These are phyloP conservation scores for Diacarnus erythraeanus DNA, from an alignment of 37 sponge, comb jelly and placozoan genomes.

Conservation along the genomic window DNA sequence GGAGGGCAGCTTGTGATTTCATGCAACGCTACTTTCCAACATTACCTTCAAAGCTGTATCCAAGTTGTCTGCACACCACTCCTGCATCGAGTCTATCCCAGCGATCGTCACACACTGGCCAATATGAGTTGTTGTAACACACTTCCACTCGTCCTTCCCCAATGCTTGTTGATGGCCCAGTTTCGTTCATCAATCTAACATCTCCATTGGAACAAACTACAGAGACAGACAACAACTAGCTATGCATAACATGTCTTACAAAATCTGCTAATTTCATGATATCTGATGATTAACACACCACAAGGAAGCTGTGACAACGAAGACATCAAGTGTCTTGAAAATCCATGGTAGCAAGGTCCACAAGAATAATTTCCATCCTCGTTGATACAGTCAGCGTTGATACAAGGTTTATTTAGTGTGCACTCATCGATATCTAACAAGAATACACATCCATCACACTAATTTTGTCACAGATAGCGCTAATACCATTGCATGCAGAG, in stretches of 20 bases:
- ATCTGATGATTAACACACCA: not conserved
- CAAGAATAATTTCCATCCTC: slow-evolving; percentile 21
- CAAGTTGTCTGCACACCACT: slow-evolving; percentile 8
- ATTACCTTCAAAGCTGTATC: not conserved
- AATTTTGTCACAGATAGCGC: not conserved
- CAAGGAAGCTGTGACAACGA: not conserved
- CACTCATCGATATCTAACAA: slow-evolving; percentile 58
- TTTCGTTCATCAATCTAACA: slow-evolving; percentile 20
- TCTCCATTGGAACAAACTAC: slow-evolving; percentile 30
- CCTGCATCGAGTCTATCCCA: slow-evolving; percentile 19
- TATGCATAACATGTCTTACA: not conserved
- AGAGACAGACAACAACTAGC: not conserved
- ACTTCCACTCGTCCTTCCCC: slow-evolving; percentile 18
- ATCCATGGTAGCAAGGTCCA: slow-evolving; percentile 41
- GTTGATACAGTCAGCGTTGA: slow-evolving; percentile 24
- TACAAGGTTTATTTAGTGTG: not conserved
- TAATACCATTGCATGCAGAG: not conserved
- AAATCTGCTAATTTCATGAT: not conserved
- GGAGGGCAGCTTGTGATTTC: not conserved
- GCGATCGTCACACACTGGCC: slow-evolving; percentile 29
- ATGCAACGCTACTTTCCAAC: not conserved
- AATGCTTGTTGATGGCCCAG: not conserved
- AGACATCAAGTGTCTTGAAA: not conserved
- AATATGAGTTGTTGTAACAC: slow-evolving; percentile 29
- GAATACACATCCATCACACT: not conserved